Evolutionary conservation across 2,113 vertebrate species (phyloP).

Genomic region (Alces alces): DNA sequence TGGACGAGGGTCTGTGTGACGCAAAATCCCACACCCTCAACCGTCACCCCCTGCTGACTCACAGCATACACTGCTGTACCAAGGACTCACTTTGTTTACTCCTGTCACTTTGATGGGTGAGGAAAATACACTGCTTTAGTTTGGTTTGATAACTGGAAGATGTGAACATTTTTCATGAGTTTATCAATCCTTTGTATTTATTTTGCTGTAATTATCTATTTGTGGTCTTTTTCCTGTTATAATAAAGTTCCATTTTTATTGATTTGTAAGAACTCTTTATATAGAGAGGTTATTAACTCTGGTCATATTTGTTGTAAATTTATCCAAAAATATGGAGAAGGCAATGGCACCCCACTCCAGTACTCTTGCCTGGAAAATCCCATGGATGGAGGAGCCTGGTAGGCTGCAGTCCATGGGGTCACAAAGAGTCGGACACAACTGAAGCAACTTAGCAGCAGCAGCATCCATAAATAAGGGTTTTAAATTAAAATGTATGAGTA

Average conservation of each 20-base stretch:
- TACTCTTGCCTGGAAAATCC: no score
- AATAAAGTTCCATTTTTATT: background rate
- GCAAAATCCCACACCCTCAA: accelerated
- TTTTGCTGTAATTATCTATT: background rate
- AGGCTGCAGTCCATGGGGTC: no score
- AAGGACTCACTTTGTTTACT: accelerated
- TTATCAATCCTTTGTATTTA: background rate
- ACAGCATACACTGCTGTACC: accelerated
- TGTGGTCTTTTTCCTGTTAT: background rate
- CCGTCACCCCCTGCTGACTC: accelerated
- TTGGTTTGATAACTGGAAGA: background rate
- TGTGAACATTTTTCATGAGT: background rate
- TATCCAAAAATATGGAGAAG: background rate
- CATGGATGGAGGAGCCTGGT: no score
- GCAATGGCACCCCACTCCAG: no score
- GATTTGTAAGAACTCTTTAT: background rate
- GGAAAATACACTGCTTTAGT: background rate
- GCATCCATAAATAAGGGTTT: background rate
- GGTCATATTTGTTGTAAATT: background rate
- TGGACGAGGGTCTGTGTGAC: accelerated
- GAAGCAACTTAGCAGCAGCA: no score
- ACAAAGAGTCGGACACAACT: no score
- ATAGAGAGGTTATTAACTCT: background rate
- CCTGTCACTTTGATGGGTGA: background rate
- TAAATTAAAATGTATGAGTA: background rate